Conservation (phyloP, 2,888 invertebrate genomes). For the Therioaphis trifolii region DNA sequence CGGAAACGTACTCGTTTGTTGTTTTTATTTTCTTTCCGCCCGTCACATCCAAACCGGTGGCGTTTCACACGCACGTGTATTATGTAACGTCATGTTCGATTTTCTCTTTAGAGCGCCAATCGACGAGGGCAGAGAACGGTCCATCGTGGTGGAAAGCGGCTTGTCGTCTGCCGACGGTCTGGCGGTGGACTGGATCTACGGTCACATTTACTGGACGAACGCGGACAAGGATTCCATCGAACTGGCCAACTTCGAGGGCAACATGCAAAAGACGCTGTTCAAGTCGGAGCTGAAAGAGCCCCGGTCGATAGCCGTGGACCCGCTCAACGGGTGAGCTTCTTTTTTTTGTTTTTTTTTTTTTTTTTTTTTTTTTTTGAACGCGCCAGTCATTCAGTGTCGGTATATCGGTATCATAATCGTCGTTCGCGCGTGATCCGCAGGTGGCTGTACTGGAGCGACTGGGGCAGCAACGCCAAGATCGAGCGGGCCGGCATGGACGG, state of each 20-base stretch:
- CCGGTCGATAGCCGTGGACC: slow-evolving; percentile 92
- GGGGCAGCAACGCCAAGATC: slow-evolving; percentile 93
- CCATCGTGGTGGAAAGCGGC: slow-evolving; percentile 84
- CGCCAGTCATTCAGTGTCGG: too few species aligned
- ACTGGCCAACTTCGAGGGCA: slow-evolving; percentile 89
- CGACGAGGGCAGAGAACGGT: slow-evolving; percentile 87
- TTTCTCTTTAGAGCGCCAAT: slow-evolving; percentile 80
- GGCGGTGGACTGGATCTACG: slow-evolving; percentile 99
- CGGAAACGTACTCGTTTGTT: not conserved
- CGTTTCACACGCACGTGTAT: too few species aligned
- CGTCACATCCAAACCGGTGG: not conserved
- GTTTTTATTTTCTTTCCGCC: not conserved
- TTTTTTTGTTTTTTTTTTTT: not conserved
- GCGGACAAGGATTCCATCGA: slow-evolving; percentile 93
- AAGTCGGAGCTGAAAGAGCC: slow-evolving; percentile 90
- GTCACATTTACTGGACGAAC: slow-evolving; percentile 97
- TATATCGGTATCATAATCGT: not conserved
- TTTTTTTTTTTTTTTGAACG: not conserved
- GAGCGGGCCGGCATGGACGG: slow-evolving; percentile 98
- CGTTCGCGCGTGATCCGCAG: slow-evolving; percentile 69
- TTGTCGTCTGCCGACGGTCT: slow-evolving; percentile 93
- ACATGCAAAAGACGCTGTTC: slow-evolving; percentile 89
- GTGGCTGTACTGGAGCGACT: slow-evolving; percentile 99
- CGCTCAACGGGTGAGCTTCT: slow-evolving; percentile 79
- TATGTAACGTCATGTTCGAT: not conserved